A percentile compares a stretch with the other conserved stretches of the same genome.
Evolutionary conservation across 2,113 vertebrate species (phyloP).

Genomic region (Suricata suricatta): DNA sequence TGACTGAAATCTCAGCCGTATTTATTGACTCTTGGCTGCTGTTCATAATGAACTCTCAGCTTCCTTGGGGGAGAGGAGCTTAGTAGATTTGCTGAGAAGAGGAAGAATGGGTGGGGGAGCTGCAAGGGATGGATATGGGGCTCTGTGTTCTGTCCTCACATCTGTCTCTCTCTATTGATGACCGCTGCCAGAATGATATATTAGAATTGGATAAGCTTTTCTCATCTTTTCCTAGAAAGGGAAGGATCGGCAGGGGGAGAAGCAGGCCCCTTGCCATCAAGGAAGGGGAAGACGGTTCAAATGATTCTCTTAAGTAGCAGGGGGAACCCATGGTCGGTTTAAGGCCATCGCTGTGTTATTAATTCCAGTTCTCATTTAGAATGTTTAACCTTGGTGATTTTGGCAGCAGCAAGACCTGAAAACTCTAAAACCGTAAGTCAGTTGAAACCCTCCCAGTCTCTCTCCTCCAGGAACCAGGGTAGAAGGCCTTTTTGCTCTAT

Average conservation of each 20-base stretch:
- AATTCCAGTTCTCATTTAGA: conserved; percentile 41
- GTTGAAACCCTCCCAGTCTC: neutral
- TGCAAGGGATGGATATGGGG: neutral
- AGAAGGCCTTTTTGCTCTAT: neutral
- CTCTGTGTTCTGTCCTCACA: conserved; percentile 14
- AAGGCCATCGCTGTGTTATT: conserved; percentile 27
- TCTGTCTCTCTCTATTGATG: conserved; percentile 25
- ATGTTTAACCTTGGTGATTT: conserved; percentile 45
- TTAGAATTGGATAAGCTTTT: conserved; percentile 55
- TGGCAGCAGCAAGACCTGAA: neutral
- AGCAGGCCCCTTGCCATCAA: neutral
- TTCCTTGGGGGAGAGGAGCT: conserved; percentile 41
- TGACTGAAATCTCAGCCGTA: conserved; percentile 65
- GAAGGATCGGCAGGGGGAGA: neutral
- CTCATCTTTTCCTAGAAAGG: conserved; percentile 53
- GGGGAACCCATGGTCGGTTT: neutral
- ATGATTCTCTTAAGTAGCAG: conserved; percentile 63
- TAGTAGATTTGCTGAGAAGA: conserved; percentile 44
- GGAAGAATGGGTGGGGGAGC: neutral
- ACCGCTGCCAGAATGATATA: conserved; percentile 11
- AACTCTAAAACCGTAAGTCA: neutral
- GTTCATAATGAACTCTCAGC: conserved; percentile 70
- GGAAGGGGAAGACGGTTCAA: conserved; percentile 46
- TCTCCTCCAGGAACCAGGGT: neutral
- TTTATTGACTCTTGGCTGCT: conserved; percentile 63